phyloP scores from a whole-genome alignment of 2,888 invertebrate species.

The Hydriomena furcata region DNA sequence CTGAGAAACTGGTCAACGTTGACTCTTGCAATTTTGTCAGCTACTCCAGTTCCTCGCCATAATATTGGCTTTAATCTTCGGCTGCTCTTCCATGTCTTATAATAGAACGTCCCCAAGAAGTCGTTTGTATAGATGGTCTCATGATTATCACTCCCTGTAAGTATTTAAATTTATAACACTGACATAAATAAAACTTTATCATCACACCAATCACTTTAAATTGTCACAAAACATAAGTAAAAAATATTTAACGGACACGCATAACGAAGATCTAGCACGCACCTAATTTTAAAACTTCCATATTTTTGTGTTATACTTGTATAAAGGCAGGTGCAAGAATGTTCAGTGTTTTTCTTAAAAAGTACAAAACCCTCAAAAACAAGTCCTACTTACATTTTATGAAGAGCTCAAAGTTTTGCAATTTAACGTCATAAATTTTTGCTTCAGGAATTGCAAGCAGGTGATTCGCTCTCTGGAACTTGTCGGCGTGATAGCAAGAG shows the following conservation, averaged over 20 bases:
- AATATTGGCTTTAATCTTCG: conserved; percentile 55
- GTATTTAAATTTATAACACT: neutral
- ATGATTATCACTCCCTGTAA: conserved; percentile 84
- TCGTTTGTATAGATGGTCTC: conserved; percentile 73
- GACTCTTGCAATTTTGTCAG: conserved; percentile 62
- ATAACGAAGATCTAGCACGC: too few species aligned
- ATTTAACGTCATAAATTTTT: conserved; percentile 50
- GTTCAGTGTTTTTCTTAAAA: too few species aligned
- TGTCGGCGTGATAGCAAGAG: conserved; percentile 83
- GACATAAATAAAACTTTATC: too few species aligned
- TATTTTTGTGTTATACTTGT: too few species aligned
- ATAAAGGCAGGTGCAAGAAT: too few species aligned
- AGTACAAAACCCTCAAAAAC: too few species aligned
- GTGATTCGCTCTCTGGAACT: conserved; percentile 84
- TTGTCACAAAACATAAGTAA: too few species aligned
- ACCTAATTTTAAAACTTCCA: too few species aligned
- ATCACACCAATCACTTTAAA: too few species aligned
- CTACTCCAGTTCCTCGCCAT: conserved; percentile 75
- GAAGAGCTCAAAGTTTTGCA: conserved; percentile 55
- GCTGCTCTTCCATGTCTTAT: conserved; percentile 56
- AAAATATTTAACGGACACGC: too few species aligned
- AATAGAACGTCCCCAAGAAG: conserved; percentile 71
- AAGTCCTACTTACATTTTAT: conserved; percentile 81
- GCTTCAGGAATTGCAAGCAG: conserved; percentile 81
- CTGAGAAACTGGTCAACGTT: conserved; percentile 73